phyloP scores from a whole-genome alignment of 2,888 invertebrate species.

The Pseudococcus longispinus region DNA sequence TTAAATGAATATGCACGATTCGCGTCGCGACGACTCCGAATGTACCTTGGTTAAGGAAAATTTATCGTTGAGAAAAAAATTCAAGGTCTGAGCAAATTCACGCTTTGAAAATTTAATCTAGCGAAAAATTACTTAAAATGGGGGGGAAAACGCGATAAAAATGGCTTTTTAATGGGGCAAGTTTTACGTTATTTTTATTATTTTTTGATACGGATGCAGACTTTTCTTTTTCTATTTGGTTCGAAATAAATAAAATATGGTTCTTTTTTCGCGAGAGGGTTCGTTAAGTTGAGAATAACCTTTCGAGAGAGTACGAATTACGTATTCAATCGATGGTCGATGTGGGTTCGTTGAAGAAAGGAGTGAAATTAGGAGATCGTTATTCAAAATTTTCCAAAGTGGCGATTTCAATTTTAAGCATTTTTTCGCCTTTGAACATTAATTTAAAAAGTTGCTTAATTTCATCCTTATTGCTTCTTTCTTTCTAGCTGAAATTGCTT shows the following conservation, averaged over 20 bases:
- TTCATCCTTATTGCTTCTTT: not conserved
- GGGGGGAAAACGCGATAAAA: not conserved
- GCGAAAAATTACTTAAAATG: not conserved
- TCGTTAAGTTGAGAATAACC: not conserved
- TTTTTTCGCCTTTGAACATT: not conserved
- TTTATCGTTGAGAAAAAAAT: not conserved
- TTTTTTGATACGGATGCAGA: not conserved
- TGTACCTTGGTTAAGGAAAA: not conserved
- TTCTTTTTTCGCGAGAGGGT: not conserved
- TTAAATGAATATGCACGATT: not conserved
- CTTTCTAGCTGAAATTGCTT: not conserved
- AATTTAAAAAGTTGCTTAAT: not conserved
- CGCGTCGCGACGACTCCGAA: not conserved
- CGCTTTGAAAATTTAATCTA: not conserved
- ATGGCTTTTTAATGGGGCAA: not conserved
- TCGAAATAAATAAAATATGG: not conserved
- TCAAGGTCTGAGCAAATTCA: not conserved
- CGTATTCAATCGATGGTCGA: not conserved
- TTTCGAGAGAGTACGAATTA: not conserved
- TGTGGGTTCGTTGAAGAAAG: not conserved
- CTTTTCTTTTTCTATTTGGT: not conserved
- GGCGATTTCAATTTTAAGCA: not conserved
- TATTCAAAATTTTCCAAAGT: not conserved
- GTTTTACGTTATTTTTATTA: not conserved
- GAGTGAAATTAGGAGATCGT: not conserved